Evolutionary conservation across 2,888 invertebrate genomes (phyloP).

Genomic region (Helleia helle): DNA sequence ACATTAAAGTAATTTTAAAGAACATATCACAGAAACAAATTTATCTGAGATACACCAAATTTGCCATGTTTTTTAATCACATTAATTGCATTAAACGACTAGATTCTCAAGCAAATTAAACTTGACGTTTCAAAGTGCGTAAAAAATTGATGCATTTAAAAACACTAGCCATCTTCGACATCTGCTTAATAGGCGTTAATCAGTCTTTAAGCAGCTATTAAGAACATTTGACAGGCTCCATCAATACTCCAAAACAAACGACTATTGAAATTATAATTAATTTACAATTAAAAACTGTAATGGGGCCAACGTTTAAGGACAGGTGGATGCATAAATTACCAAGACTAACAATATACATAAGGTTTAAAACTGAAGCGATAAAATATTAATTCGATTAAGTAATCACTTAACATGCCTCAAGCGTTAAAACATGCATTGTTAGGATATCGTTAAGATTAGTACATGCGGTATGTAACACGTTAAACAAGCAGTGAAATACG

Average conservation of each 20-base stretch:
- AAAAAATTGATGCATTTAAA: no score
- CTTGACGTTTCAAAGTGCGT: no score
- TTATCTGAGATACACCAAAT: no score
- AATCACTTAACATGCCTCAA: conserved; percentile 9
- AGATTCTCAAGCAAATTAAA: no score
- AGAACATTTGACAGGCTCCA: background rate
- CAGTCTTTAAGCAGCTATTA: background rate
- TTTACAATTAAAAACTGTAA: conserved; percentile 31
- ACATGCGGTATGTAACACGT: conserved; percentile 10
- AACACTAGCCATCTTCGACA: no score
- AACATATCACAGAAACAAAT: no score
- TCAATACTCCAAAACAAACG: conserved; percentile 5
- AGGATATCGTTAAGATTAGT: background rate
- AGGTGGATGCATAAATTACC: conserved; percentile 38
- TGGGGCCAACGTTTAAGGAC: conserved; percentile 23
- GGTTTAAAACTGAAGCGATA: conserved; percentile 24
- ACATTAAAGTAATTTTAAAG: no score
- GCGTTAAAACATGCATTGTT: conserved; percentile 21
- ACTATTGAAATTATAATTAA: conserved; percentile 29
- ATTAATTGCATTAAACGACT: no score
- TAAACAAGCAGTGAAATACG: conserved; percentile 46
- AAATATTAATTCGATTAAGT: conserved; percentile 24
- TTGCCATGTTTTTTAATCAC: no score
- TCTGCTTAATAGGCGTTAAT: background rate
- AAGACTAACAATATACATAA: background rate